A percentile compares a stretch with the other conserved stretches of the same genome.
These are phyloP conservation scores for Pyrrhosoma nymphula DNA, from an alignment of 2,888 invertebrate genomes.

Conservation along the genomic window DNA sequence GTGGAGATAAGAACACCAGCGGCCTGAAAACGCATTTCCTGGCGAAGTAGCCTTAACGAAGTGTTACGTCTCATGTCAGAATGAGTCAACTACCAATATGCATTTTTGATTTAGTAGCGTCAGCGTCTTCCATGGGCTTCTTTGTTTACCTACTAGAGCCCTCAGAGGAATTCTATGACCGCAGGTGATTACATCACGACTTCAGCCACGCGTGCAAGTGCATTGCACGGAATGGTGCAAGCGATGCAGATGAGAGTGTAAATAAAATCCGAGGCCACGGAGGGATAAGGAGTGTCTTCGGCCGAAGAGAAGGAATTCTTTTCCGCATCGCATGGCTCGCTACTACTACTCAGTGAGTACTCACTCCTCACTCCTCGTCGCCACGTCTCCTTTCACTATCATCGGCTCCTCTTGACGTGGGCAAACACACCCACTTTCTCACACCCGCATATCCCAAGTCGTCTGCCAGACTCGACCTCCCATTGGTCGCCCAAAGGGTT, in stretches of 20 bases:
- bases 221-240: background rate
- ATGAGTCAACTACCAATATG: too few species aligned
- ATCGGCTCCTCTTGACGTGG: background rate
- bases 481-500: background rate
- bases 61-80: too few species aligned
- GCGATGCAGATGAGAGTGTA: too few species aligned
- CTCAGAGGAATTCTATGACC: background rate
- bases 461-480: background rate
- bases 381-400: background rate
- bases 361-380: background rate
- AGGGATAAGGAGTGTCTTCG: background rate
- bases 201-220: background rate
- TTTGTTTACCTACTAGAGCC: background rate
- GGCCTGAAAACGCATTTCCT: too few species aligned
- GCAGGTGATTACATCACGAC: background rate
- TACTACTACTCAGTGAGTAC: too few species aligned
- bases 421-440: constrained; percentile 9
- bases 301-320: background rate
- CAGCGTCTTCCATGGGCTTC: background rate
- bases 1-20: too few species aligned
- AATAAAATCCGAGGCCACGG: background rate
- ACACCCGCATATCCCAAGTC: background rate
- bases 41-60: too few species aligned
- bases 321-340: background rate
- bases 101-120: background rate